Evolutionary conservation across 2,797 vertebrate genomes (phyloP).

Genomic region (Nothura maculosa): DNA sequence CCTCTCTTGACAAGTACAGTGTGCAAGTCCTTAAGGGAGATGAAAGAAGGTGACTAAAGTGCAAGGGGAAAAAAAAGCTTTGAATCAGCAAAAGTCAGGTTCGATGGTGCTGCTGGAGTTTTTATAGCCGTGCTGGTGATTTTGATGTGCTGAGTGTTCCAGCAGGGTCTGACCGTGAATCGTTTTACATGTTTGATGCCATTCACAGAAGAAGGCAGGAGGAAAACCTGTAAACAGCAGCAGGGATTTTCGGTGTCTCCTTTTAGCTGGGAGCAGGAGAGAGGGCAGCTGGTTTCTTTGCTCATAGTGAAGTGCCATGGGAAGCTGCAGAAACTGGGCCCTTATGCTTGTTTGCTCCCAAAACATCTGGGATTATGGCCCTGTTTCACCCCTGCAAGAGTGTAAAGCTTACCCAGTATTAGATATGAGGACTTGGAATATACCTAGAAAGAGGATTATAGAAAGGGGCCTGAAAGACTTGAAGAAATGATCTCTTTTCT

Average conservation of each 20-base stretch:
- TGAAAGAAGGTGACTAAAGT: background rate
- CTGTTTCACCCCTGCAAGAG: background rate
- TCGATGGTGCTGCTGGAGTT: background rate
- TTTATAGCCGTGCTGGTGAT: background rate
- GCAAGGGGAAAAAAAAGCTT: background rate
- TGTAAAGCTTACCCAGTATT: background rate
- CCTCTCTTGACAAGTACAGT: conserved; percentile 25
- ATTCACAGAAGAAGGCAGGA: background rate
- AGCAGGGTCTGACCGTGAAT: background rate
- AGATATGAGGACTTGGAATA: background rate
- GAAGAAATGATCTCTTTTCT: background rate
- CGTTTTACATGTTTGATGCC: background rate
- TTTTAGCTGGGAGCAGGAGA: background rate
- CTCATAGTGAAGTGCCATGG: background rate
- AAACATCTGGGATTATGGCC: background rate
- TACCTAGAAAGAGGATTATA: background rate
- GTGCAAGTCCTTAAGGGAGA: conserved; percentile 20
- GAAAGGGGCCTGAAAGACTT: background rate
- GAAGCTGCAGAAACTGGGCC: background rate
- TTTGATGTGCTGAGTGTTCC: background rate
- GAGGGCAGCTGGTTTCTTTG: background rate
- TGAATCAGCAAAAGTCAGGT: conserved; percentile 1
- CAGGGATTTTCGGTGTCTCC: background rate
- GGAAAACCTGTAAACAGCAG: background rate
- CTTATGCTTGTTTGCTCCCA: background rate